These are phyloP conservation scores for Chrysocyon brachyurus DNA, from an alignment of 2,797 vertebrate species.

Conservation along the genomic window DNA sequence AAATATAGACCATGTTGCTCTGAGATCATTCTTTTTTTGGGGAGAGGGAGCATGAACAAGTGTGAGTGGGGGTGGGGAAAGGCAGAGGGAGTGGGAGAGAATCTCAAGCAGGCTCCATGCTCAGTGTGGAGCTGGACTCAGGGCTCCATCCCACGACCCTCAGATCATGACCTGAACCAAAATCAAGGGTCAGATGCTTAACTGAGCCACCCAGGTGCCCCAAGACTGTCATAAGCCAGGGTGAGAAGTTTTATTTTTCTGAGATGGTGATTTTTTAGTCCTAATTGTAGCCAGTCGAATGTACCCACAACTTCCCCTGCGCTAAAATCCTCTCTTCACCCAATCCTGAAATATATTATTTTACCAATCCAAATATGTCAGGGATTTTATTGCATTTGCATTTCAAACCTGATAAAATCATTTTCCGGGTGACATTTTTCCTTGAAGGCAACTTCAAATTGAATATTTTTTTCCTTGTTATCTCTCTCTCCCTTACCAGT, in stretches of 20 bases:
- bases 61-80: neutral
- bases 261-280: slow-evolving; percentile 59
- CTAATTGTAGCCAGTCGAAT: slow-evolving; percentile 32
- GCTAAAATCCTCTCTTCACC: slow-evolving; percentile 72
- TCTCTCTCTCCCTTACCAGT: slow-evolving; percentile 81
- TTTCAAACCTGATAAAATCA: slow-evolving; percentile 87
- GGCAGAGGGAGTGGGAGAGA: neutral
- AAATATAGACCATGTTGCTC: rapidly evolving
- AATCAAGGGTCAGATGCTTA: neutral
- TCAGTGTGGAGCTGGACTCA: no score
- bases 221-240: neutral
- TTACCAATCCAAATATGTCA: slow-evolving; percentile 85
- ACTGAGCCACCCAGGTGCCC: neutral
- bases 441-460: slow-evolving; percentile 88
- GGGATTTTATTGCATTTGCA: slow-evolving; percentile 87
- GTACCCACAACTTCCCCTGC: slow-evolving; percentile 55
- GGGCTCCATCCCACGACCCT: neutral
- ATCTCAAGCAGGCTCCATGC: neutral
- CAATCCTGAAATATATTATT: slow-evolving; percentile 85
- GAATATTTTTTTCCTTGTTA: slow-evolving; percentile 87
- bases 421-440: slow-evolving; percentile 84
- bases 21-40: neutral
- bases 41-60: rapidly evolving
- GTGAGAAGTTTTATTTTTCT: slow-evolving; percentile 28
- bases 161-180: neutral